Evolutionary conservation across 2,888 invertebrate genomes (phyloP).

Genomic region (Dryobota labecula): DNA sequence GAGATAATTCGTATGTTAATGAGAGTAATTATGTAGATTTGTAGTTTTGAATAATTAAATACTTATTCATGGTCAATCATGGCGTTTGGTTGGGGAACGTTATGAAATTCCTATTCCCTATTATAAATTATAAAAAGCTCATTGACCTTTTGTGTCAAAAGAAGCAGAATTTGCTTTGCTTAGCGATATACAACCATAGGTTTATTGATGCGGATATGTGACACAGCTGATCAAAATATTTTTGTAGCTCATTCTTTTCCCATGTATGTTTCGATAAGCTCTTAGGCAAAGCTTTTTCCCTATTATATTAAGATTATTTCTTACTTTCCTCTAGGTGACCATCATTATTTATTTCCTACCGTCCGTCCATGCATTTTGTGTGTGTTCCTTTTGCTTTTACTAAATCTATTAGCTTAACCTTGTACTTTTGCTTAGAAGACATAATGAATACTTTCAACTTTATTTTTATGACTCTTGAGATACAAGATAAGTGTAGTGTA

Average conservation of each 20-base stretch:
- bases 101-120: neutral
- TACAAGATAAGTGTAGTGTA: conserved; percentile 16
- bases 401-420: conserved; percentile 15
- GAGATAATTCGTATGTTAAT: conserved; percentile 20
- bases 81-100: neutral
- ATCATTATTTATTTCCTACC: neutral
- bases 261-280: neutral
- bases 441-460: neutral
- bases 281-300: neutral
- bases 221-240: neutral
- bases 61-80: conserved; percentile 8
- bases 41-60: conserved; percentile 12
- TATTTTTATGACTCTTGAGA: conserved; percentile 11
- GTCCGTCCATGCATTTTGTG: neutral
- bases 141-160: conserved; percentile 12
- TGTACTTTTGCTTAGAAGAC: conserved; percentile 12
- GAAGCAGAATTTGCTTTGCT: neutral
- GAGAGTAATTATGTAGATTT: neutral
- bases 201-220: neutral
- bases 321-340: neutral
- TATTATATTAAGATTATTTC: neutral
- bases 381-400: neutral
- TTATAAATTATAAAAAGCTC: neutral
- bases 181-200: neutral
- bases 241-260: neutral